Conservation (phyloP, 2,113 vertebrate species). For the Anolis sagrei region DNA sequence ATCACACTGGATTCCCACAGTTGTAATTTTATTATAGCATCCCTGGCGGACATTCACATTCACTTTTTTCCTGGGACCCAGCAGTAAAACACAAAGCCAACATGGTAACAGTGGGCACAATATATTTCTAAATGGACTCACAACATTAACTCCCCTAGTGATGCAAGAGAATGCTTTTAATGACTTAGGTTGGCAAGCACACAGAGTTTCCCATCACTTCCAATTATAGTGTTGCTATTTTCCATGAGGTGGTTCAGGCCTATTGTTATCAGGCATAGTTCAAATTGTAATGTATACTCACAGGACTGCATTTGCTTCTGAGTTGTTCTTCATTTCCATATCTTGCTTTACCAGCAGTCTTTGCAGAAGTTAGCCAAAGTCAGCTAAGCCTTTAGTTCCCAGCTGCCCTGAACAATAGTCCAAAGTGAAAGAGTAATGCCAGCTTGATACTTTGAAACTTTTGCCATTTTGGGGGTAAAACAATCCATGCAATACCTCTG, state of each 20-base stretch:
- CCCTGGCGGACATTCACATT: neutral
- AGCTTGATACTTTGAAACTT: neutral
- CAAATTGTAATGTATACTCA: neutral
- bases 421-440: neutral
- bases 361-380: constrained; percentile 24
- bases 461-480: neutral
- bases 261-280: constrained; percentile 21
- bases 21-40: neutral
- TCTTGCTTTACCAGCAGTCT: constrained; percentile 24
- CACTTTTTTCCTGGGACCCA: neutral
- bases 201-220: neutral
- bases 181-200: neutral
- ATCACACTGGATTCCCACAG: neutral
- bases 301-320: neutral
- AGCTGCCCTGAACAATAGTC: neutral
- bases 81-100: neutral
- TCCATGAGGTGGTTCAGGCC: neutral
- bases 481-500: neutral
- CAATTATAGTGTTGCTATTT: neutral
- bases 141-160: accelerated
- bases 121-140: neutral
- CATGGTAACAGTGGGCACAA: constrained; percentile 13
- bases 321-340: neutral
- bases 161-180: neutral
- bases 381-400: constrained; percentile 26